A percentile compares a stretch with the other conserved stretches of the same genome.
Evolutionary conservation across 2,797 vertebrate species (phyloP).

Genomic region (Heterohyrax brucei): DNA sequence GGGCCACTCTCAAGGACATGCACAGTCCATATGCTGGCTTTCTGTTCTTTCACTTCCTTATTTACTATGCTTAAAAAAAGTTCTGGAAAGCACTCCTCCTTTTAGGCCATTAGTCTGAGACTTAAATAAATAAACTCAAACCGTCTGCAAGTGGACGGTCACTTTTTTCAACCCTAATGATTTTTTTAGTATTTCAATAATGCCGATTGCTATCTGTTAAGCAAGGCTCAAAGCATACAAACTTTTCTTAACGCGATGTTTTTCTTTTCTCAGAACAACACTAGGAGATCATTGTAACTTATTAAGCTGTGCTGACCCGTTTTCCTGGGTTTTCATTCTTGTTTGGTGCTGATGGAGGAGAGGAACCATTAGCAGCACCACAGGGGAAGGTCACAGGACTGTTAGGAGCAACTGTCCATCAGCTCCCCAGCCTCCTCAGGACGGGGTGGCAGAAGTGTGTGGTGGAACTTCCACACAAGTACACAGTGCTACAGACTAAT

Average conservation of each 20-base stretch:
- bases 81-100: constrained; percentile 26
- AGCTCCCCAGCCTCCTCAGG: neutral
- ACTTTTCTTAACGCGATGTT: neutral
- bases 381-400: neutral
- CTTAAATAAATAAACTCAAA: neutral
- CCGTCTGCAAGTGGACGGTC: neutral
- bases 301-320: neutral
- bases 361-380: neutral
- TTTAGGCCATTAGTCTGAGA: neutral
- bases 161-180: constrained; percentile 11
- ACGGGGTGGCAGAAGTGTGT: neutral
- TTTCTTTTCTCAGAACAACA: constrained; percentile 45
- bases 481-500: neutral
- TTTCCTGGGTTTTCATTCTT: neutral
- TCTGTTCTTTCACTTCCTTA: neutral
- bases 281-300: neutral
- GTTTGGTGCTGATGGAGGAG: neutral
- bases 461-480: neutral
- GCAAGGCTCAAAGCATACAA: neutral
- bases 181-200: constrained; percentile 29
- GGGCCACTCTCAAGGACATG: constrained; percentile 45
- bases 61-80: neutral
- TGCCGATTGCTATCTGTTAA: constrained; percentile 17
- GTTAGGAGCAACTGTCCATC: too few species aligned
- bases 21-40: neutral